These are phyloP conservation scores for Cichladusa arquata DNA, from an alignment of 2,113 vertebrate genomes.

Conservation along the genomic window DNA sequence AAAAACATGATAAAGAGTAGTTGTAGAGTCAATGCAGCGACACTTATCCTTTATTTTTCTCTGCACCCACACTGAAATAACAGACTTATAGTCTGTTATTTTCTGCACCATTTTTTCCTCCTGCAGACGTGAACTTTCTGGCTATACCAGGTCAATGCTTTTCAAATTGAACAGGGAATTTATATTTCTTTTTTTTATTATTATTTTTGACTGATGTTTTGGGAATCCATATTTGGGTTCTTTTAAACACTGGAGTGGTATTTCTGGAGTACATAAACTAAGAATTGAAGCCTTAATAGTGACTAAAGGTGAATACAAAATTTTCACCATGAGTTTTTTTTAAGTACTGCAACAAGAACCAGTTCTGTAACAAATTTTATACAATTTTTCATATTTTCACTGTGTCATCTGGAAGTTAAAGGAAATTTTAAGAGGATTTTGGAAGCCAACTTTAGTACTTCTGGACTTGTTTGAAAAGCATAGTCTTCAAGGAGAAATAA, in stretches of 20 bases:
- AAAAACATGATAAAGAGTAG: conserved; percentile 9
- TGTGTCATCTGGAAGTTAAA: not conserved
- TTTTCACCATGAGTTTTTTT: not conserved
- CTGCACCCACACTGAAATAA: not conserved
- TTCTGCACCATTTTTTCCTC: not conserved
- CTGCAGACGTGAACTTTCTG: not conserved
- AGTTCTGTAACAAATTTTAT: not conserved
- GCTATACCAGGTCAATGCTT: not conserved
- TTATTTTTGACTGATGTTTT: not conserved
- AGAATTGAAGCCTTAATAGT: not conserved
- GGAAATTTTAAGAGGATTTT: not conserved
- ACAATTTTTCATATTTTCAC: not conserved
- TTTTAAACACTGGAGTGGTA: not conserved
- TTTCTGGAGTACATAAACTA: not conserved
- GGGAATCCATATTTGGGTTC: not conserved
- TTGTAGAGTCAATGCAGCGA: conserved; percentile 1
- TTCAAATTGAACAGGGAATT: not conserved
- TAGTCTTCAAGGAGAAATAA: not conserved
- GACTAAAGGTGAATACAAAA: not conserved
- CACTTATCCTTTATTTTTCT: conserved; percentile 5
- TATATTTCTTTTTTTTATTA: not conserved
- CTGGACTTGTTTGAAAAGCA: not conserved
- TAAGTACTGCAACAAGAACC: not conserved
- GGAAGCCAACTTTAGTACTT: not conserved
- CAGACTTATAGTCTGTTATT: not conserved